Base-by-base conservation (phyloP, 2,888 invertebrate genomes). In the Eilema caniola region DNA sequence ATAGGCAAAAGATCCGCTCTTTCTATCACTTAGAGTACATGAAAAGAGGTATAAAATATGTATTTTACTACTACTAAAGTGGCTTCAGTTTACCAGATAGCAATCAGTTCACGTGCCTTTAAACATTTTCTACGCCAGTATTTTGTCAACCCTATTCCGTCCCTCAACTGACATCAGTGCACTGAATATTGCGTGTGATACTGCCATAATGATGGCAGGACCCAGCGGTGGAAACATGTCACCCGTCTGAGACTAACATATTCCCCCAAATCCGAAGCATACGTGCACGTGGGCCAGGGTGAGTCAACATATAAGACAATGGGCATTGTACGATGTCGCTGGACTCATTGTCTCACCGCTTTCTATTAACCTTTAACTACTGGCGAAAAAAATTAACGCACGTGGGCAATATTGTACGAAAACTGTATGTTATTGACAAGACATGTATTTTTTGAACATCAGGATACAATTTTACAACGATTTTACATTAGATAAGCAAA, bases 291-390 rank as follows among this genome's bases (percentile, higher is more conserved):
- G 78, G 75, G 83, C 81, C 69, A 74, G 75, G 72, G 83, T 88
- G 89, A 88, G 86, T 89, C 87, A 88, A 82, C 84, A 72, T 69
- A 62, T 76, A 81, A 86, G 83, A 91, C 91, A 91, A 91, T 91
- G 83, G 83, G 79, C 86, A 91, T 91, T 91, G 91, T 91, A 85
- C 71, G 77, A 83, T 80, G 63, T 61, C 62, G n/a, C 62, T 81
- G 82, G 76, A 75, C 77, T 82, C 82, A 92, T 92, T 92, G 91
- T 92, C 88, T 92, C 88, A 88, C 85, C 80, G 81, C 91, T 92
- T 91, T 92, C 91, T 91, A 90, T 86, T 90, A 88, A 90, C 92
- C 91, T 91, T 89, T 89, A 83, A 87, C 89, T 88, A 85, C 87
- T 83, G 84, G 80, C 74, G 83, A 89, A 89, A 90, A 89, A 90